Conservation (phyloP, 2,797 vertebrate genomes). For the Enteromius trimaculatus region DNA sequence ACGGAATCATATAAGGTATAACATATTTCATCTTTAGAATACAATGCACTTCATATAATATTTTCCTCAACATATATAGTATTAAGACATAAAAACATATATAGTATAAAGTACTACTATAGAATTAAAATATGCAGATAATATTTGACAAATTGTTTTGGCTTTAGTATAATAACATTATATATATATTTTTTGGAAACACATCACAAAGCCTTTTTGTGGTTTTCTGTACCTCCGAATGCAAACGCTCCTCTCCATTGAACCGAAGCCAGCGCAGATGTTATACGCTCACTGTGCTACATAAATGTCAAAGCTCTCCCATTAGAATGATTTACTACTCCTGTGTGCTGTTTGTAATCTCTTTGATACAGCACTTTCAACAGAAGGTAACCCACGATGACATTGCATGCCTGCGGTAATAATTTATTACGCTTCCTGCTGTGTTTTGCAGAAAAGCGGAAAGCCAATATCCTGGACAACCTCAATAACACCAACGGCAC, state of each 20-base stretch:
- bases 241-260: conserved; percentile 22
- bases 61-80: not conserved
- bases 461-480: conserved; percentile 94
- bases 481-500: conserved; percentile 97
- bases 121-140: not conserved
- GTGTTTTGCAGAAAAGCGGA: conserved; percentile 87
- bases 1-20: not conserved
- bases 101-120: not conserved
- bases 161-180: not conserved
- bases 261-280: conserved; percentile 40
- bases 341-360: conserved; percentile 51
- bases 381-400: conserved; percentile 43
- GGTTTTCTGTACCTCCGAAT: conserved; percentile 13
- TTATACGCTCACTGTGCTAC: conserved; percentile 61
- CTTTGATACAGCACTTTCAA: conserved; percentile 51
- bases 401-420: conserved; percentile 8
- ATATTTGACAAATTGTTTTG: not conserved
- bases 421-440: not conserved
- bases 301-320: conserved; percentile 67
- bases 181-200: conserved; percentile 55
- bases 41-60: not conserved
- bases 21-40: not conserved
- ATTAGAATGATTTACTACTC: conserved; percentile 49
- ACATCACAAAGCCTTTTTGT: conserved; percentile 66
- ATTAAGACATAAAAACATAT: not conserved